Conservation (phyloP, 2,888 invertebrate genomes). For the Branchipolynoe longqiensis region DNA sequence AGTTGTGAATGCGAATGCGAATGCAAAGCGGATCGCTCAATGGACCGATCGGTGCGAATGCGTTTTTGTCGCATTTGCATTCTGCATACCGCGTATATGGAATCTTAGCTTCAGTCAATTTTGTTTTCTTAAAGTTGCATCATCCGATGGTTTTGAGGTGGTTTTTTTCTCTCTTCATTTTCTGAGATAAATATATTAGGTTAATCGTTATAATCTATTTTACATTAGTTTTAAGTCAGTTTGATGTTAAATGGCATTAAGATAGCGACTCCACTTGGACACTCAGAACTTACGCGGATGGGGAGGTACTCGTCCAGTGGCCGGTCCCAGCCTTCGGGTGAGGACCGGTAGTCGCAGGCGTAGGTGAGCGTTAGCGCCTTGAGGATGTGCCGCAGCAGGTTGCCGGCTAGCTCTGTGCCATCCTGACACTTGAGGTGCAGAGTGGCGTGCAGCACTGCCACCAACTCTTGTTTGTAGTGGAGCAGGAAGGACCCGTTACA, state of each 20-base stretch:
- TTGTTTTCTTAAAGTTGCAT: too few relatives aligned
- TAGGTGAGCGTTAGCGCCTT: conserved; percentile 85
- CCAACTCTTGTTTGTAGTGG: conserved; percentile 86
- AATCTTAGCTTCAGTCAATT: too few relatives aligned
- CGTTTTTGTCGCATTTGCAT: too few relatives aligned
- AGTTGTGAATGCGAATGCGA: too few relatives aligned
- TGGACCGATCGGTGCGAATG: background rate
- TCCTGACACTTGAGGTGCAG: conserved; percentile 87
- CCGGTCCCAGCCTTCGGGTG: conserved; percentile 85
- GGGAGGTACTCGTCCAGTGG: conserved; percentile 88
- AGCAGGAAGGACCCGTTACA: conserved; percentile 86
- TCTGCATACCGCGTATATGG: too few relatives aligned
- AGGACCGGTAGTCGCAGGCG: conserved; percentile 86
- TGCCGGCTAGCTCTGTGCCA: conserved; percentile 86
- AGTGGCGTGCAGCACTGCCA: conserved; percentile 87
- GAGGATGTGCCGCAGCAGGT: conserved; percentile 85
- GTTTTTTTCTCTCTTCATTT: background rate
- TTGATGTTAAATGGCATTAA: too few relatives aligned
- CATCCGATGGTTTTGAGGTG: background rate
- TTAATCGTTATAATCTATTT: too few relatives aligned
- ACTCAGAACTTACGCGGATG: conserved; percentile 83
- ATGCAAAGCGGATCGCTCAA: background rate
- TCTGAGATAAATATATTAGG: too few relatives aligned
- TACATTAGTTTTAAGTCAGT: too few relatives aligned
- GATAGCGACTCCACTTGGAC: too few relatives aligned